Evolutionary conservation across 2,888 invertebrate species (phyloP).

Genomic region (Mythimna ferrago): DNA sequence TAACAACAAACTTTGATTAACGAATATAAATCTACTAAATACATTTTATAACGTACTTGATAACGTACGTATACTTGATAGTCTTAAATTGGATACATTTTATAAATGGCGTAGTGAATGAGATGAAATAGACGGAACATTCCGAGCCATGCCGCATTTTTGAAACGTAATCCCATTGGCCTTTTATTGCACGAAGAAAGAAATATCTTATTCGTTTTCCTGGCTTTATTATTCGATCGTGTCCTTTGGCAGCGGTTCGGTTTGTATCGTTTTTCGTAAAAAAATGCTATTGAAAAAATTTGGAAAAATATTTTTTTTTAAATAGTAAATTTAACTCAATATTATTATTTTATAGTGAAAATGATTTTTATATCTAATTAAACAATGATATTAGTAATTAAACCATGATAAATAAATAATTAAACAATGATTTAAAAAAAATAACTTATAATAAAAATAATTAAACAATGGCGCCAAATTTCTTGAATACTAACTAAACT

Average conservation of each 20-base stretch:
- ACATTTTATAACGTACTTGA: neutral
- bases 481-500: neutral
- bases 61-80: neutral
- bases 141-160: constrained; percentile 14
- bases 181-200: constrained; percentile 21
- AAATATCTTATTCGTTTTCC: constrained; percentile 18
- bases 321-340: neutral
- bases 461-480: neutral
- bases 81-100: neutral
- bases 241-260: neutral
- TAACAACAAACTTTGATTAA: neutral
- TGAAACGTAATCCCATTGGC: constrained; percentile 25
- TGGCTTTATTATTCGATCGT: constrained; percentile 32
- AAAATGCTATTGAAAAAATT: neutral
- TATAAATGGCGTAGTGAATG: neutral
- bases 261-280: constrained; percentile 11
- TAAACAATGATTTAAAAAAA: neutral
- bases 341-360: no score
- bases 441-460: neutral
- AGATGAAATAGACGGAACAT: constrained; percentile 1
- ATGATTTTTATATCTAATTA: no score
- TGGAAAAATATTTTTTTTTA: no score
- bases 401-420: neutral
- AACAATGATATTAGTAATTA: no score
- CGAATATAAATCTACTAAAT: no score